phyloP scores from a whole-genome alignment of 2,888 invertebrate genomes.

The Eubasilissa splendida region DNA sequence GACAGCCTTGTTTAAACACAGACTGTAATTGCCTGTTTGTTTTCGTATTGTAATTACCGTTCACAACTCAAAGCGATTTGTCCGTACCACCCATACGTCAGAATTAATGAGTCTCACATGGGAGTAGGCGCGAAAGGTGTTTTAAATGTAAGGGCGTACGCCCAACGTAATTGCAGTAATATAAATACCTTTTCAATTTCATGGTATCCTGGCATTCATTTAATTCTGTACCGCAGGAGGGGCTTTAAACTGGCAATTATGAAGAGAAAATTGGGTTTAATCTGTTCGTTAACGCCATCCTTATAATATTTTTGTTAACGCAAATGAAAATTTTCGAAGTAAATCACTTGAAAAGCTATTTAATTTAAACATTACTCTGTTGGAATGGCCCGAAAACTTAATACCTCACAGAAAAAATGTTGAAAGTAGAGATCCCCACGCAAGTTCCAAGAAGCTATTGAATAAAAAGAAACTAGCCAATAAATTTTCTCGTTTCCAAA shows the following conservation, averaged over 20 bases:
- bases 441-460: too few relatives aligned
- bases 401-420: too few relatives aligned
- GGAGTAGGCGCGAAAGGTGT: slow-evolving; percentile 23
- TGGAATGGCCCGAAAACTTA: too few relatives aligned
- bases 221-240: slow-evolving; percentile 27
- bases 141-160: slow-evolving; percentile 27
- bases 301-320: slow-evolving; percentile 3
- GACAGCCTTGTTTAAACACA: slow-evolving; percentile 20
- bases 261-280: slow-evolving; percentile 43
- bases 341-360: slow-evolving; percentile 2
- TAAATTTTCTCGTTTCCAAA: too few relatives aligned
- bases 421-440: too few relatives aligned
- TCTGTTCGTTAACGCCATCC: slow-evolving; percentile 25
- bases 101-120: slow-evolving; percentile 54
- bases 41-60: slow-evolving; percentile 55
- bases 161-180: slow-evolving; percentile 38
- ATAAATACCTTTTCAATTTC: slow-evolving; percentile 48
- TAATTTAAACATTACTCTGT: background rate
- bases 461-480: too few relatives aligned
- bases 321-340: background rate
- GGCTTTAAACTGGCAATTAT: slow-evolving; percentile 34
- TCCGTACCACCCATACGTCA: slow-evolving; percentile 49
- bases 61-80: slow-evolving; percentile 49
- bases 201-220: slow-evolving; percentile 46
- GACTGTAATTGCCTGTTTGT: slow-evolving; percentile 54